Base-by-base conservation (phyloP, 2,888 invertebrate genomes). In the Dusona sp. region DNA sequence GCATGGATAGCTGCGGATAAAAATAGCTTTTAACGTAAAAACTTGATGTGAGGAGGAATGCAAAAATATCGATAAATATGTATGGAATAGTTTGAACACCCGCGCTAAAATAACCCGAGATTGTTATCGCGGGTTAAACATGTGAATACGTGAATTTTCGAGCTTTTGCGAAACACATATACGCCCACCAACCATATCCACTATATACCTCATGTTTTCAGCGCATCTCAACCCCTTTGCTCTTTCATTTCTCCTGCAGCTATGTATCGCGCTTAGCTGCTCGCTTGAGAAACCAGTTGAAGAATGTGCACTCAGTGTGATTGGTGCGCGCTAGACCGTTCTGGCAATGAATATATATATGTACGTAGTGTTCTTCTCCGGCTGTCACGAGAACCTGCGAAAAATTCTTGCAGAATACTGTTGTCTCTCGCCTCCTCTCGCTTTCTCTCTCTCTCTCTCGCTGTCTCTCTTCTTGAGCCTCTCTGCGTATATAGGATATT, bases 261-360 rank as follows among this genome's bases (percentile, higher is more conserved):
- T 68, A 80, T 74, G 77, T 86, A 80, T 86, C 83, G 54, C 86
- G 67, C 42, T 68, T 77, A 87, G 75, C 77, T 87, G 81, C 78
- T 88, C 83, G 81, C 88, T 82, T 74, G 83, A 87, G 87, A 89
- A 89, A 90, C 86, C 87, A 89, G 90, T 92, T 92, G 92, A 93
- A 93, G 91, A 92, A 92, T 92, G 91, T 93, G 92, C 93, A 93
- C 93, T 93, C 92, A 92, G 90, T 90, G 92, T 92, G 93, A 93
- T 93, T 93, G 93, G 93, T 91, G 90, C 89, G 89, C 90, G 88
- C 84, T 85, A 85, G 88, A 89, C 87, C 88, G 90, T 89, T 87
- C 89, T 87, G 87, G 81, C 88, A 85, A 68, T 70, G 61, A 82
- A 77, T 61, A 42, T 8, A 45, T 48, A 61, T 29, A 45, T 64